Evolutionary conservation across 2,888 invertebrate genomes (phyloP).

Genomic region (Chromoteleia sp.): DNA sequence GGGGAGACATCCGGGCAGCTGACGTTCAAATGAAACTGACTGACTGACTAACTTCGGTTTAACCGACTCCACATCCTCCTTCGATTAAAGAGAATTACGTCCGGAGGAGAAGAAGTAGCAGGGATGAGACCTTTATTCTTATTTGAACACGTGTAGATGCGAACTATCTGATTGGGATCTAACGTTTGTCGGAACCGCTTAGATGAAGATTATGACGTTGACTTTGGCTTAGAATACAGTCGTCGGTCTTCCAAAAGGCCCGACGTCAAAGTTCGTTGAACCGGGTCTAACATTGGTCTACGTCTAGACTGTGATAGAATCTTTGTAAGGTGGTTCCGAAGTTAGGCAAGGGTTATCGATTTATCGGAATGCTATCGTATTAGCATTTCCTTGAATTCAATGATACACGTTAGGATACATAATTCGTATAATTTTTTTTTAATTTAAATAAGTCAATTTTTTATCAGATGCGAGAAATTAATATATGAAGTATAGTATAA

Average conservation of each 20-base stretch:
- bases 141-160: slow-evolving; percentile 19
- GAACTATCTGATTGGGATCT: slow-evolving; percentile 27
- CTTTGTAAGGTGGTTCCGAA: slow-evolving; percentile 33
- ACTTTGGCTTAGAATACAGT: slow-evolving; percentile 34
- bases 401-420: neutral
- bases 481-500: no score
- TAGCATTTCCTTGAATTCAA: slow-evolving; percentile 22
- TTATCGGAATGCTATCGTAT: slow-evolving; percentile 15
- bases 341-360: slow-evolving; percentile 8
- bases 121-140: slow-evolving; percentile 55
- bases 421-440: no score
- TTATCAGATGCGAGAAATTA: no score
- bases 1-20: slow-evolving; percentile 85
- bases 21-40: slow-evolving; percentile 84
- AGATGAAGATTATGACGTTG: slow-evolving; percentile 43
- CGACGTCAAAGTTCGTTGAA: slow-evolving; percentile 40
- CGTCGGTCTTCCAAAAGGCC: slow-evolving; percentile 38
- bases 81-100: slow-evolving; percentile 84
- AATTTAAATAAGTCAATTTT: no score
- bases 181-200: slow-evolving; percentile 16
- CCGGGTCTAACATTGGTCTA: slow-evolving; percentile 14
- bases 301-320: neutral
- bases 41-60: slow-evolving; percentile 83
- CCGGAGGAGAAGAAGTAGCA: slow-evolving; percentile 74
- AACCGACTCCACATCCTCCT: slow-evolving; percentile 85